Evolutionary conservation across 2,113 vertebrate genomes (phyloP).

Genomic region (Sardina pilchardus): DNA sequence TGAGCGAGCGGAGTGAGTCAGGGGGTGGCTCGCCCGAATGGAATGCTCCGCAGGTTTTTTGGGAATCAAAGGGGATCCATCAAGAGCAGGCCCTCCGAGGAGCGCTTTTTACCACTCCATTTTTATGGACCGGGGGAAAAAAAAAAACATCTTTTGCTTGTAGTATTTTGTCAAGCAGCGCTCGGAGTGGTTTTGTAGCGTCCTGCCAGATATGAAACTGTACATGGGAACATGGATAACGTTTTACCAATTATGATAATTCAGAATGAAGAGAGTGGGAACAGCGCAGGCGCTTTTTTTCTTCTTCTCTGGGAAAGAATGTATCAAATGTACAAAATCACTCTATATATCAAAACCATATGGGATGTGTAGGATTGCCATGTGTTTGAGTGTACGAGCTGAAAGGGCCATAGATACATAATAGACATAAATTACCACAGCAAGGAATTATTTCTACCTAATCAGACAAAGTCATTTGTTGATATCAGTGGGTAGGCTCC

Average conservation of each 20-base stretch:
- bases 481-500: background rate
- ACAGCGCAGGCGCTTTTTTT: background rate
- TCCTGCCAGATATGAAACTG: background rate
- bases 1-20: slow-evolving; percentile 50
- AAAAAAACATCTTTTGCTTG: background rate
- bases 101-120: slow-evolving; percentile 5
- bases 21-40: slow-evolving; percentile 57
- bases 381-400: background rate
- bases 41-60: slow-evolving; percentile 65
- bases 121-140: background rate
- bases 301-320: background rate
- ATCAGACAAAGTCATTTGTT: background rate
- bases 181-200: background rate
- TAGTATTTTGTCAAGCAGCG: slow-evolving; percentile 16
- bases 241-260: background rate
- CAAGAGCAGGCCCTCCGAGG: background rate
- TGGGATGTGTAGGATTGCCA: background rate
- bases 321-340: background rate
- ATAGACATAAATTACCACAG: background rate
- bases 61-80: slow-evolving; percentile 53
- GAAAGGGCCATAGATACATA: background rate
- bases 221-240: background rate
- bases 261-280: background rate
- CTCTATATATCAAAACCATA: background rate
- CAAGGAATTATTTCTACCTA: background rate